Evolutionary conservation across 2,113 vertebrate genomes (phyloP).

Genomic region (Semnornis frantzii): DNA sequence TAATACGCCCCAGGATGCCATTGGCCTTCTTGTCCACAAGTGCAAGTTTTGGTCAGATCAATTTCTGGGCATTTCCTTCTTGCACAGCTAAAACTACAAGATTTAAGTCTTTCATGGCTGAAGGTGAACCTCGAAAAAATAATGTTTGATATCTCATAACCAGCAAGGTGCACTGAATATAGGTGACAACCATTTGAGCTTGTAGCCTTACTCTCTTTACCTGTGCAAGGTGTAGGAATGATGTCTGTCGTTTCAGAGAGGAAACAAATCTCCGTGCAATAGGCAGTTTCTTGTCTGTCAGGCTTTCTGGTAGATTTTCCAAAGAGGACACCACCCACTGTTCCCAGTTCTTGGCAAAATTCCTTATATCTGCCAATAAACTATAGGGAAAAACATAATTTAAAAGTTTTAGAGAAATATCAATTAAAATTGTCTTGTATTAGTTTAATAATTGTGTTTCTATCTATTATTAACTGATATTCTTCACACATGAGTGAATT

Average conservation of each 20-base stretch:
- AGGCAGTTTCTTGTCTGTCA: conserved; percentile 91
- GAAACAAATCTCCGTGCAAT: conserved; percentile 93
- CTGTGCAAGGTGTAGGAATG: conserved; percentile 96
- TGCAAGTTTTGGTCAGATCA: not conserved
- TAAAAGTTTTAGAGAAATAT: not conserved
- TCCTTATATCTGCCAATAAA: conserved; percentile 93
- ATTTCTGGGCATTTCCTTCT: not conserved
- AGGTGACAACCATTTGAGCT: not conserved
- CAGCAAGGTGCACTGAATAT: not conserved
- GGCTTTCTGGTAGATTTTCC: conserved; percentile 92
- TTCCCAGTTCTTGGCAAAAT: conserved; percentile 98
- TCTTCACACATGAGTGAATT: not conserved
- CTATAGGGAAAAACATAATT: conserved; percentile 62
- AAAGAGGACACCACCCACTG: conserved; percentile 94
- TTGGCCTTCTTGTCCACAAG: not conserved
- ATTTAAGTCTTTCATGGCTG: not conserved
- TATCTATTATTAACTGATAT: not conserved
- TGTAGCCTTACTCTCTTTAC: conserved; percentile 64
- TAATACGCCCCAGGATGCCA: too few species aligned
- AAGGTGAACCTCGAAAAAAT: not conserved
- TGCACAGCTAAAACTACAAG: not conserved
- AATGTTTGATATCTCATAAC: not conserved
- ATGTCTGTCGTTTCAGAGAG: conserved; percentile 94
- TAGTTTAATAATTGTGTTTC: not conserved
- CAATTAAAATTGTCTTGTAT: not conserved